Conservation (phyloP, 2,797 vertebrate genomes). For the Vultur gryphus region DNA sequence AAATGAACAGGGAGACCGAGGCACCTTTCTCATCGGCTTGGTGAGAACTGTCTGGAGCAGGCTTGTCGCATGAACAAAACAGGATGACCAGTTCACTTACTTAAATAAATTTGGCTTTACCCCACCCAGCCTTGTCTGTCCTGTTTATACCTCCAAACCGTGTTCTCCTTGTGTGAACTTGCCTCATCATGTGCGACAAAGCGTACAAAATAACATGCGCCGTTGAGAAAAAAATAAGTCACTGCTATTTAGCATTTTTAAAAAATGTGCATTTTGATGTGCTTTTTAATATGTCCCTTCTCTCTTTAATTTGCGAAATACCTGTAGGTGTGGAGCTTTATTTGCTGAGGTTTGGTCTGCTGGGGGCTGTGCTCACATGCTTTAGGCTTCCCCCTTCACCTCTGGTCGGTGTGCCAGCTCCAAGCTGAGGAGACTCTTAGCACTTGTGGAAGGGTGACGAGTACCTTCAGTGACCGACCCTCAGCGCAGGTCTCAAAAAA, state of each 20-base stretch:
- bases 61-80: not conserved
- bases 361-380: not conserved
- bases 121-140: conserved; percentile 32
- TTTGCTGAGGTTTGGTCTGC: not conserved
- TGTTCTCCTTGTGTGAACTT: not conserved
- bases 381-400: not conserved
- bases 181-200: not conserved
- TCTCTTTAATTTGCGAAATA: not conserved
- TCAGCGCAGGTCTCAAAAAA: not conserved
- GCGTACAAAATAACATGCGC: not conserved
- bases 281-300: not conserved
- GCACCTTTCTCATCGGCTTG: not conserved
- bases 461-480: not conserved
- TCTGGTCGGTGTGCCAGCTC: not conserved
- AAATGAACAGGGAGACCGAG: not conserved
- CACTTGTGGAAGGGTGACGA: not conserved
- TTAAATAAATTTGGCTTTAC: conserved; percentile 1
- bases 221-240: not conserved
- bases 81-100: conserved; percentile 11
- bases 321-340: not conserved
- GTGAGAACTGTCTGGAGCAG: not conserved
- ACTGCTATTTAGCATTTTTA: not conserved
- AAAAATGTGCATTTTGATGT: not conserved
- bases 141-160: not conserved
- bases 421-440: not conserved